Evolutionary conservation across 2,797 vertebrate species (phyloP).

Genomic region (Hirundo rustica): DNA sequence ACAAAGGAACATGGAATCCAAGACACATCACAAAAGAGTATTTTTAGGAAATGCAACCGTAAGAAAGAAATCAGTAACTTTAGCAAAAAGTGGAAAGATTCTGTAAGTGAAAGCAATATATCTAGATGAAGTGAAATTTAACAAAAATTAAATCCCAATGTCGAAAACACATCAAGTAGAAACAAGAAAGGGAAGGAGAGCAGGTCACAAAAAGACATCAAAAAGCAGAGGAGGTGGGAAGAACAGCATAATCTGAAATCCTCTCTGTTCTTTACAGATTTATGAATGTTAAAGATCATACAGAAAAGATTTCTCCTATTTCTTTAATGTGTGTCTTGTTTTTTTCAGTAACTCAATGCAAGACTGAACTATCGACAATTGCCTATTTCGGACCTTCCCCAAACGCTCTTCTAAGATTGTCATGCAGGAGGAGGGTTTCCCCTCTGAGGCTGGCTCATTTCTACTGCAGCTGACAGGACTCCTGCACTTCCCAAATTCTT

Average conservation of each 20-base stretch:
- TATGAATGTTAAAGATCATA: neutral
- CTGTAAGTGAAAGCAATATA: neutral
- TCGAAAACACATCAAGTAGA: neutral
- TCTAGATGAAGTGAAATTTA: neutral
- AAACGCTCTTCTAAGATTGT: no score
- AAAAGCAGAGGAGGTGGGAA: neutral
- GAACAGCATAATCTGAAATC: conserved; percentile 13
- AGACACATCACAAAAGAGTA: neutral
- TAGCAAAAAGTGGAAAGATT: neutral
- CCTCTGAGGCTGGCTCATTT: neutral
- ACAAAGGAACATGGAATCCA: neutral
- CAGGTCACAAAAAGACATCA: neutral
- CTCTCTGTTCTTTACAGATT: conserved; percentile 23
- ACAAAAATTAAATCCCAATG: neutral
- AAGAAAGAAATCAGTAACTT: neutral
- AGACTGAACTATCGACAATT: no score
- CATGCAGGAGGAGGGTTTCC: no score
- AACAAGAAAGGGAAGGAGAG: neutral
- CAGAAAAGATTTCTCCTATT: neutral
- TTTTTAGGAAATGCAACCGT: neutral
- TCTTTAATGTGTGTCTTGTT: neutral
- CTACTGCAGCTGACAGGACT: neutral
- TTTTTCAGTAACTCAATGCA: neutral
- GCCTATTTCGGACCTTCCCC: no score
- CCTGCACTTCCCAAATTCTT: neutral